Evolutionary conservation across 2,888 invertebrate genomes (phyloP).

Genomic region (Gonocerus acuteangulatus): DNA sequence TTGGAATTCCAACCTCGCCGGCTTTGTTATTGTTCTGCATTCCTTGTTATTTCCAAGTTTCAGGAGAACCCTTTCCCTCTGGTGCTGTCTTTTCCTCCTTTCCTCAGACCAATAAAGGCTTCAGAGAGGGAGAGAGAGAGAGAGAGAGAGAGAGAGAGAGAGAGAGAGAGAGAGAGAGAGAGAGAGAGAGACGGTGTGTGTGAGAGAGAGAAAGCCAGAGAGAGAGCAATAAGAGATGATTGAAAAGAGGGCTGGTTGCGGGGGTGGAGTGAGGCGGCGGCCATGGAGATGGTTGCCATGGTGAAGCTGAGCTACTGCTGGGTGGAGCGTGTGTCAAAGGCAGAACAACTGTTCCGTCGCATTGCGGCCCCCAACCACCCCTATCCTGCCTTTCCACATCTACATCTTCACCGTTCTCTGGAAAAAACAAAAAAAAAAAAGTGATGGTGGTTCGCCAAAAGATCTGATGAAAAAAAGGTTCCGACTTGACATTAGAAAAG

Average conservation of each 20-base stretch:
- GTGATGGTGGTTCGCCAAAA: no score
- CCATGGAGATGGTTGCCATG: constrained; percentile 19
- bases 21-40: no score
- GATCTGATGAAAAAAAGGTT: no score
- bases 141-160: constrained; percentile 10
- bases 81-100: constrained; percentile 15
- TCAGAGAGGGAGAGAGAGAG: not conserved
- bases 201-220: not conserved
- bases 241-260: constrained; percentile 2
- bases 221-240: constrained; percentile 26
- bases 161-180: constrained; percentile 6
- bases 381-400: not conserved
- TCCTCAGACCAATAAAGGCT: constrained; percentile 5
- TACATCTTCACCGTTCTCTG: no score
- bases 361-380: constrained; percentile 15
- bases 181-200: not conserved
- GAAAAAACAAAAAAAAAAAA: no score
- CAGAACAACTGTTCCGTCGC: constrained; percentile 28
- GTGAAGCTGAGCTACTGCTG: constrained; percentile 2
- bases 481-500: no score
- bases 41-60: no score
- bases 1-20: no score
- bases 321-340: constrained; percentile 23
- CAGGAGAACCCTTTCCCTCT: no score
- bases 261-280: not conserved